Evolutionary conservation across 2,888 invertebrate species (phyloP), one percentile per base, ranked within the genome.

Genomic region (Itoplectis maculator): DNA sequence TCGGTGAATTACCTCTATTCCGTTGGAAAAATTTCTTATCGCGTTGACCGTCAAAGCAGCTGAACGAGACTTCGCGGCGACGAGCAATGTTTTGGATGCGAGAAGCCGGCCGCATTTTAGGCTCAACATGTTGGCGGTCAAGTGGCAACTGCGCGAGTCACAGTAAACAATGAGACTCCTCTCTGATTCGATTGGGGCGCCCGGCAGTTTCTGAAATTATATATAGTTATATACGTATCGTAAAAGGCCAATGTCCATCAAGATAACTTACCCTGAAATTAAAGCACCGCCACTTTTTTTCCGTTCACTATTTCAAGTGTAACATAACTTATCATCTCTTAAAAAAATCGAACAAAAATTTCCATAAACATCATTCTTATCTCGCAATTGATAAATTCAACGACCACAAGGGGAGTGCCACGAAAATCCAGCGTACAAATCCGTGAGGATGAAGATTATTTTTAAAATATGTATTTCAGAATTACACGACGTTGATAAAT

Each of bases 381-480:
- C 29, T 29, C n/a, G n/a, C n/a, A n/a, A n/a, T n/a, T n/a, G n/a
- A n/a, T n/a, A n/a, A n/a, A n/a, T n/a, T n/a, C n/a, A n/a, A n/a
- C n/a, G n/a, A n/a, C n/a, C n/a, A n/a, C n/a, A n/a, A n/a, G n/a
- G 61, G 61, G 61, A 37, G 9, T 29, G 42, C 35, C 42, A 56
- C 20, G 4, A 40, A 54, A 5, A 11, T 51, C 37, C 35, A 40
- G 49, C 49, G 7, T 23, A 23, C 54, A 54, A 56, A 54, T 35
- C 18, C 35, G 15, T 20, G 29, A 13, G n/a, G 13, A 68, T 35
- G 29, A 5, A 29, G 2, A 3, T 11, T 82, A 84, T 79, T 88
- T 90, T 90, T 88, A 90, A 90, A 91, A 91, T 91, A 91, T 91
- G 91, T 91, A 91, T 91, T 91, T 88, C 86, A 82, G 88, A 89